Evolutionary conservation across 2,888 invertebrate genomes (phyloP).

Genomic region (Epistrophe eligans): DNA sequence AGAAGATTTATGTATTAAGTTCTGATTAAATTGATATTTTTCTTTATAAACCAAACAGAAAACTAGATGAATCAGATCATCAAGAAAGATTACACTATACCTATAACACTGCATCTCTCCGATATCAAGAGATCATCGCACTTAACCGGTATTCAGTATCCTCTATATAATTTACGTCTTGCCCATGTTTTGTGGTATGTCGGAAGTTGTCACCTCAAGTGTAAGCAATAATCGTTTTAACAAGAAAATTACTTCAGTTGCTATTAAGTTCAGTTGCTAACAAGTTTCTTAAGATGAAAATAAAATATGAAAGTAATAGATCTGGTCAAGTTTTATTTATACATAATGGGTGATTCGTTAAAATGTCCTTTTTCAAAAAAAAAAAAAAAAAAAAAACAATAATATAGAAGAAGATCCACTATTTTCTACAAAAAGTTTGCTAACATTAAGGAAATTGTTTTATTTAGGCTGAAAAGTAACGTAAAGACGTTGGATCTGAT

Average conservation of each 20-base stretch:
- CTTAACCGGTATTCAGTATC: background rate
- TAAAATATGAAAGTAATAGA: background rate
- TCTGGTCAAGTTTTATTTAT: background rate
- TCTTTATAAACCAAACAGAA: background rate
- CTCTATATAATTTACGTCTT: slow-evolving; percentile 11
- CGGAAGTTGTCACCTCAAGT: slow-evolving; percentile 50
- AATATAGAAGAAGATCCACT: too few species aligned
- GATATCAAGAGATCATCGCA: background rate
- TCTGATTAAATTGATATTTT: background rate
- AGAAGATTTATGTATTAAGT: background rate
- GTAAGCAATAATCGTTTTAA: slow-evolving; percentile 54
- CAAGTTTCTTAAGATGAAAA: background rate
- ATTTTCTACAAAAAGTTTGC: too few species aligned
- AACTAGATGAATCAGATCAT: background rate
- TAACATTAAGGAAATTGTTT: too few species aligned
- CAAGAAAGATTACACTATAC: background rate
- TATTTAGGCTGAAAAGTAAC: too few species aligned
- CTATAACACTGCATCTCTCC: background rate
- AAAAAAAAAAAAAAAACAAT: too few species aligned
- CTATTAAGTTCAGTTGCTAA: background rate
- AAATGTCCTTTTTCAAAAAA: too few species aligned
- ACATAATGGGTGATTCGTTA: too few species aligned
- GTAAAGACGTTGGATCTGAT: too few species aligned
- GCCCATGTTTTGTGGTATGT: slow-evolving; percentile 21
- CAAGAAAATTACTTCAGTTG: slow-evolving; percentile 38